Evolutionary conservation across 2,113 vertebrate species (phyloP).

Genomic region (Thalassoma bifasciatum): DNA sequence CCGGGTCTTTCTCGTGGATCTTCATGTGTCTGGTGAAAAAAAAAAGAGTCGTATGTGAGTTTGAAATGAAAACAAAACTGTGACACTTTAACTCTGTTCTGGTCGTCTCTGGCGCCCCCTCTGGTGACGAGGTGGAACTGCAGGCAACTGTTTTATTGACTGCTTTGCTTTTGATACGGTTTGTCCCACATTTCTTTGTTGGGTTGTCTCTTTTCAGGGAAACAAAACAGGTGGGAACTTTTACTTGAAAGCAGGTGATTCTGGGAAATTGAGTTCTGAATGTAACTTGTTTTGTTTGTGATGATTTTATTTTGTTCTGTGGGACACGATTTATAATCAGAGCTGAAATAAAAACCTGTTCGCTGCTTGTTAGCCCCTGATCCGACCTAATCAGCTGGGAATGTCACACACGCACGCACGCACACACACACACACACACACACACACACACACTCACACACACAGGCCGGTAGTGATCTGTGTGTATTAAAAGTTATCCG

Average conservation of each 20-base stretch:
- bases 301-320: not conserved
- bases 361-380: not conserved
- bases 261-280: not conserved
- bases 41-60: not conserved
- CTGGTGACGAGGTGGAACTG: not conserved
- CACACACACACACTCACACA: constrained; percentile 3
- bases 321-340: not conserved
- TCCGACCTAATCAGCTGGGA: not conserved
- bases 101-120: not conserved
- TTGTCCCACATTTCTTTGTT: no score
- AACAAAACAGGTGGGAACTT: not conserved
- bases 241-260: not conserved
- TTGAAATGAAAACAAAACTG: not conserved
- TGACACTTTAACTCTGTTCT: not conserved
- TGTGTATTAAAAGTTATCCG: not conserved
- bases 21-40: constrained; percentile 92
- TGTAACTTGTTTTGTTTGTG: not conserved
- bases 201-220: not conserved
- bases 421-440: not conserved
- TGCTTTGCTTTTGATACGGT: not conserved
- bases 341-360: not conserved
- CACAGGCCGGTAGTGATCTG: not conserved
- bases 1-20: constrained; percentile 96
- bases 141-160: not conserved
- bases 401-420: not conserved